A percentile compares a stretch with the other conserved stretches of the same genome.
These are phyloP conservation scores for Ylistrum balloti DNA, from an alignment of 1,140 invertebrate species.

Conservation along the genomic window DNA sequence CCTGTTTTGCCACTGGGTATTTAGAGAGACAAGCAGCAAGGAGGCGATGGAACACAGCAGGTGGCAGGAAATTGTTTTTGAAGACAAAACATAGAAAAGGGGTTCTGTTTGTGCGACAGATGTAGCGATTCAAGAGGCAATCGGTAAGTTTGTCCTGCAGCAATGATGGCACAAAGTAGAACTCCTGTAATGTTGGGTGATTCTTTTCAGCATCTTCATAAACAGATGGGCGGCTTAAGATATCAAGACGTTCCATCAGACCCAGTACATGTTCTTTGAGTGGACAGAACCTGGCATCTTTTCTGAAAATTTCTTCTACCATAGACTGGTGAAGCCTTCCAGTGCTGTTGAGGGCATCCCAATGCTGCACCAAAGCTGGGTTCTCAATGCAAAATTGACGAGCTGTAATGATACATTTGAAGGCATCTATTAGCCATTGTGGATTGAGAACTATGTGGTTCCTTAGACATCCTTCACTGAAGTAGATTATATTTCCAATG, in stretches of 20 bases:
- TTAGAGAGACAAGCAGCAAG: slow-evolving; percentile 45
- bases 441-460: slow-evolving; percentile 49
- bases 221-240: slow-evolving; percentile 14
- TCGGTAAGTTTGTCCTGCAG: background rate
- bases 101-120: background rate
- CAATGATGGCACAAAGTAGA: slow-evolving; percentile 35
- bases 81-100: background rate
- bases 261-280: slow-evolving; percentile 48
- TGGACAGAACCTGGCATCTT: background rate
- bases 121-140: background rate
- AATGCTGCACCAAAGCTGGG: background rate
- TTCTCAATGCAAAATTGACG: slow-evolving; percentile 30
- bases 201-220: background rate
- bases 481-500: slow-evolving; percentile 49
- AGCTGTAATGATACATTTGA: slow-evolving; percentile 50
- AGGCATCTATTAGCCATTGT: slow-evolving; percentile 55
- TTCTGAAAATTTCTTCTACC: slow-evolving; percentile 22
- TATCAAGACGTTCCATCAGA: slow-evolving; percentile 49
- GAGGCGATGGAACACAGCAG: slow-evolving; percentile 47
- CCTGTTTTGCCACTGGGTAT: slow-evolving; percentile 46
- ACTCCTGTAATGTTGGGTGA: background rate
- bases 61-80: slow-evolving; percentile 49
- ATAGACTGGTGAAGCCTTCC: background rate
- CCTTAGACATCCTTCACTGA: slow-evolving; percentile 46
- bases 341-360: background rate